These are phyloP conservation scores for Mamestra brassicae DNA, from an alignment of 2,888 invertebrate species.

Conservation along the genomic window DNA sequence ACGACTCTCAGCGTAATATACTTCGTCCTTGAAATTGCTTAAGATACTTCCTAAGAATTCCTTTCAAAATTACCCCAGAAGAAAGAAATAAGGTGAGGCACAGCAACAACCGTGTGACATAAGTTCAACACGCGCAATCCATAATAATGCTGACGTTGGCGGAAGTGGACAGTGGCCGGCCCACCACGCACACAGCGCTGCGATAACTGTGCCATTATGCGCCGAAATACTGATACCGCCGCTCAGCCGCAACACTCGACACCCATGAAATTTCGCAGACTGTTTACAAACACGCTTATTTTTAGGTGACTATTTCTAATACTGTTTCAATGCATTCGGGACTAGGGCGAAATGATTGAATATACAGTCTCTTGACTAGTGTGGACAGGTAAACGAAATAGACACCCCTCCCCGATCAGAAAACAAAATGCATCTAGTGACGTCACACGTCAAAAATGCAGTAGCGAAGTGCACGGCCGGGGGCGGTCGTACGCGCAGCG, in stretches of 20 bases:
- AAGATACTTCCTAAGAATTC: conserved; percentile 9
- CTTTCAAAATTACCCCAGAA: conserved; percentile 4
- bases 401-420: conserved; percentile 31
- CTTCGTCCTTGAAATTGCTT: conserved; percentile 41
- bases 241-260: conserved; percentile 41
- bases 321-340: conserved; percentile 26
- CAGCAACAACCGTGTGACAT: conserved; percentile 66
- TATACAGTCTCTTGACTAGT: conserved; percentile 12
- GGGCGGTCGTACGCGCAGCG: conserved; percentile 86
- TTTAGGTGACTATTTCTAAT: conserved; percentile 64
- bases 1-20: conserved; percentile 18
- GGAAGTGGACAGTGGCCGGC: conserved; percentile 75
- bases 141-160: conserved; percentile 79
- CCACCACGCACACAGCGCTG: conserved; percentile 39
- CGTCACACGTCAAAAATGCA: conserved; percentile 86
- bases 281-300: conserved; percentile 69
- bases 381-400: conserved; percentile 52
- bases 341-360: conserved; percentile 13
- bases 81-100: conserved; percentile 28
- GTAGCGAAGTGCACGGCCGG: conserved; percentile 85
- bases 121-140: conserved; percentile 76
- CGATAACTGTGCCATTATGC: conserved; percentile 56
- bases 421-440: conserved; percentile 71
- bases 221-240: conserved; percentile 56
- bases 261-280: conserved; percentile 54